Base-by-base conservation (phyloP, 2,113 vertebrate species). In the Pomatorhinus ruficollis region DNA sequence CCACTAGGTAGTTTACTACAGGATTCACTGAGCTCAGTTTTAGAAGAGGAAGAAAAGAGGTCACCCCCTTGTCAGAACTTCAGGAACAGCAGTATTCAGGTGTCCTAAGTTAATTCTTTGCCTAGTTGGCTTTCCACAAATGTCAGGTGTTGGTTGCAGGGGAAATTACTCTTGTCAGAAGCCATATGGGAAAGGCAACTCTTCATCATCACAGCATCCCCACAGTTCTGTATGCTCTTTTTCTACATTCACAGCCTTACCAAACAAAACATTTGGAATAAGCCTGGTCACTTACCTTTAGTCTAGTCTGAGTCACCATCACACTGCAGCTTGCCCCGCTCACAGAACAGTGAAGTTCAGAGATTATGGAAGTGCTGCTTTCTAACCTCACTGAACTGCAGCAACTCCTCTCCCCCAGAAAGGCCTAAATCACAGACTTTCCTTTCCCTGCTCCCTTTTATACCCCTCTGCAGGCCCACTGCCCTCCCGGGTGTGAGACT, bases 311-410 rank as follows among this genome's bases (percentile, higher is more conserved):
- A 45, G 14, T 53, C 21, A 18, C 28, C 28, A 21, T 37, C 45
- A 19, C 0, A 0, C 33, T 12, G 17, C 17, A 25, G 12, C 40
- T 60, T 52, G 81, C 31, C n/a, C 45, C 81, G 66, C 57, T 61
- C 25, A 4, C 15, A 50, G 37, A 31, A 9, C 0, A 0, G 11
- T 5, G 10, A 31, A 21, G 23, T 15, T 77, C 6, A 19, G 3
- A 15, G 20, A 3, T 40, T 10, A 6, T 2, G 30, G 52, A 63
- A 37, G 17, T 30, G 22, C 19, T 75, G 54, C 10, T 71, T 52
- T 31, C 12, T 25, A 49, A 11, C 31, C 45, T 45, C 8, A 3
- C 6, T 64, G 25, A 5, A 17, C 65, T 68, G 3, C 6, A 71
- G 1, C 6, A 88, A 3, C n/a, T 31, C 14, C 40, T 33, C 16